Evolutionary conservation across 2,888 invertebrate genomes (phyloP), one percentile per base, ranked within the genome.

Genomic region (Drosophila eohydei): DNA sequence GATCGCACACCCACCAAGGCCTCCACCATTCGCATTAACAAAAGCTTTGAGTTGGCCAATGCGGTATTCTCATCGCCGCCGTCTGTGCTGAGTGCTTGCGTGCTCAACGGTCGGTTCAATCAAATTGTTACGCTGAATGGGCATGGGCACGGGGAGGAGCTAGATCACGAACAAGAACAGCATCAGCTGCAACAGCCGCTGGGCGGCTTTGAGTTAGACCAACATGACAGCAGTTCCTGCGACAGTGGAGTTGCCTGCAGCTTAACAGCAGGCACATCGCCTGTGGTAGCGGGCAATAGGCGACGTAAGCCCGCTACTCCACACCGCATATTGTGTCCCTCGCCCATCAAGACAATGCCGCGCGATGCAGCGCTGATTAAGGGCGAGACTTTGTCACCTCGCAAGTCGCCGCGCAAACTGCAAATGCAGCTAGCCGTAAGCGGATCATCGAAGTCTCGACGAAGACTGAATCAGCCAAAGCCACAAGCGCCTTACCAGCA

Each of bases 301-400:
- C 85, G 92, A 36, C 90, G 92, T 21, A 93, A 93, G 68, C 93
- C 93, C 48, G 91, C 92, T 14, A 95, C 95, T 58, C 95, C 95
- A 36, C 95, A 95, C 90, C 94, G 95, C 76, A 95, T 95, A 88
- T 94, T 93, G 30, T 92, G 93, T 74, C 92, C 92, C 61, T 93
- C 92, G 51, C 93, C 92, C 8, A 91, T 91, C 16, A 93, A 92
- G 67, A 77, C 86, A 16, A 63, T 85, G 86, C 75, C 83, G 9
- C 81, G 81, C 14, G 74, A 80, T 14, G 7, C 74, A 26, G 54
- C 68, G 14, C 14, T 66, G 32, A 26, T 54, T 2, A 79, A 79
- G 50, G 56, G 75, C 36, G 89, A 89, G 57, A 30, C 67, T 7
- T 61, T 80, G 30, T 91, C 91, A 51, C 91, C 91, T n/a, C 85